A percentile compares a stretch with the other conserved stretches of the same genome.
Evolutionary conservation across 37 sponge, comb jelly and placozoan species (phyloP).

Genomic region (Mnemiopsis leidyi): DNA sequence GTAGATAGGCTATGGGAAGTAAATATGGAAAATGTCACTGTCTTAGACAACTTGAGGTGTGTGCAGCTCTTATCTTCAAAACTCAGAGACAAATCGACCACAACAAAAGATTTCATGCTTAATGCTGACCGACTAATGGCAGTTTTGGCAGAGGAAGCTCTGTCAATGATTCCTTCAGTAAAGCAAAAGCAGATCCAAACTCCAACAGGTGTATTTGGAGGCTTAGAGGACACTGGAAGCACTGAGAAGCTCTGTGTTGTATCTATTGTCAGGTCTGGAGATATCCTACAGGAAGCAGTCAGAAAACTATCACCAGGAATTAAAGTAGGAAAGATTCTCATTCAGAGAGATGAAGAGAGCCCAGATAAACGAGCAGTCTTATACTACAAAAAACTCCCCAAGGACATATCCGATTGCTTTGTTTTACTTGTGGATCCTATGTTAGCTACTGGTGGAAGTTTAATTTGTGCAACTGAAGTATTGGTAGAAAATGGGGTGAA

Average conservation of each 20-base stretch:
- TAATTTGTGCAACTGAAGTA: slow-evolving; percentile 29
- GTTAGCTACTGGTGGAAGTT: slow-evolving; percentile 63
- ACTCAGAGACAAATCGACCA: neutral
- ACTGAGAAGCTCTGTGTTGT: slow-evolving; percentile 64
- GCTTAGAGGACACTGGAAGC: neutral
- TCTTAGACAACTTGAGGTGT: neutral
- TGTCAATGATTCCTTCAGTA: neutral
- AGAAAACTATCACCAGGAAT: slow-evolving; percentile 10
- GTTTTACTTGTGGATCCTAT: slow-evolving; percentile 44
- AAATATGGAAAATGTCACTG: neutral
- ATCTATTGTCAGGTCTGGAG: slow-evolving; percentile 55
- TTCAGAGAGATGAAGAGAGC: slow-evolving; percentile 45
- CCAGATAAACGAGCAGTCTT: neutral
- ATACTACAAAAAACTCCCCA: slow-evolving; percentile 59
- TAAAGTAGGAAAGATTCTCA: slow-evolving; percentile 55
- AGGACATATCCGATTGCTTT: neutral
- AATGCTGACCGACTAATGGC: slow-evolving; percentile 25
- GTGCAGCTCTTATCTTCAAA: slow-evolving; percentile 12
- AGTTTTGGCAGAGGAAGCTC: slow-evolving; percentile 45
- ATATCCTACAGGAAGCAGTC: slow-evolving; percentile 40
- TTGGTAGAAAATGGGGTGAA: slow-evolving; percentile 29
- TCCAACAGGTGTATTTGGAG: slow-evolving; percentile 38
- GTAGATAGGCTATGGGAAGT: neutral
- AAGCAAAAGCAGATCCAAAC: neutral
- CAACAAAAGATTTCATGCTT: slow-evolving; percentile 20